These are phyloP conservation scores for Drosophila meridiana DNA, from an alignment of 2,888 invertebrate species.

Conservation along the genomic window DNA sequence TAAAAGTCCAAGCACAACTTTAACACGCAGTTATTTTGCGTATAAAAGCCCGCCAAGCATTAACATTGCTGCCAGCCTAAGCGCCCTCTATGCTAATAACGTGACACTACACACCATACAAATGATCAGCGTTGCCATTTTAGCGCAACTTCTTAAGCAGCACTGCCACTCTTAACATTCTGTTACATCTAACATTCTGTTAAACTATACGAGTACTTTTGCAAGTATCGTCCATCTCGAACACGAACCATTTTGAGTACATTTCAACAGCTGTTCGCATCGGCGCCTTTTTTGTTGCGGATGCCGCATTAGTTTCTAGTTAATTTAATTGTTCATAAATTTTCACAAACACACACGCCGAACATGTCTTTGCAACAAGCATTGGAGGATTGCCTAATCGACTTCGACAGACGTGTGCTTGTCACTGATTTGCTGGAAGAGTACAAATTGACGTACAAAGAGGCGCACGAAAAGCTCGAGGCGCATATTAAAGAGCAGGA, in stretches of 20 bases:
- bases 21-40: neutral
- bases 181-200: neutral
- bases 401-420: constrained; percentile 80
- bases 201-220: neutral
- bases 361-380: constrained; percentile 71
- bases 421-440: constrained; percentile 82
- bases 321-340: neutral
- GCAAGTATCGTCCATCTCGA: constrained; percentile 15
- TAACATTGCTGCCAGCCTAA: constrained; percentile 1
- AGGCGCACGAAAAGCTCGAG: constrained; percentile 68
- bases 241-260: constrained; percentile 14
- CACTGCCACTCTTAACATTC: neutral
- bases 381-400: constrained; percentile 78
- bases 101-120: neutral
- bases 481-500: constrained; percentile 73
- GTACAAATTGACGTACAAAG: constrained; percentile 75
- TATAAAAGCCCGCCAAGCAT: neutral
- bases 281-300: constrained; percentile 26
- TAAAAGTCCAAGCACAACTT: neutral
- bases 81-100: constrained; percentile 28
- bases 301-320: neutral
- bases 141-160: neutral
- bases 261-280: constrained; percentile 34
- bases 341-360: neutral
- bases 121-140: constrained; percentile 21